A percentile compares a stretch with the other conserved stretches of the same genome.
phyloP scores from a whole-genome alignment of 2,888 invertebrate genomes.

The Horisme vitalbata region DNA sequence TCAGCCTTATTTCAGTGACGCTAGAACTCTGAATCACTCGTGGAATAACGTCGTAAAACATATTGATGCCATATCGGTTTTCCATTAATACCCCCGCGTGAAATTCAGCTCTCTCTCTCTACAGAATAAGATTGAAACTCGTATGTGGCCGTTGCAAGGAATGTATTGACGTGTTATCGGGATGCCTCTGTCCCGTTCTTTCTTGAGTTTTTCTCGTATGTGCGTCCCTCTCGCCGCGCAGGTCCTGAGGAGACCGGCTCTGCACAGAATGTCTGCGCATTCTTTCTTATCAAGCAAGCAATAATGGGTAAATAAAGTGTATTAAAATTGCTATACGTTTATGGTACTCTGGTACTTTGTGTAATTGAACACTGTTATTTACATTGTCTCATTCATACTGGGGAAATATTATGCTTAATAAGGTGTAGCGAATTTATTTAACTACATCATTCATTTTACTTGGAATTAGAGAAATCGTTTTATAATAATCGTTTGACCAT shows the following conservation, averaged over 20 bases:
- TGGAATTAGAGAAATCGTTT: constrained; percentile 14
- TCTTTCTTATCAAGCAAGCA: constrained; percentile 70
- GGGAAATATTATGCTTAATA: constrained; percentile 26
- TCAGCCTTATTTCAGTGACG: constrained; percentile 48
- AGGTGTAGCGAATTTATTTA: constrained; percentile 18
- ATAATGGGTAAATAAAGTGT: constrained; percentile 61
- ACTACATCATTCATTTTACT: constrained; percentile 16
- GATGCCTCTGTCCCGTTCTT: constrained; percentile 69
- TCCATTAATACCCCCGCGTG: constrained; percentile 63
- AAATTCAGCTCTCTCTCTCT: constrained; percentile 49
- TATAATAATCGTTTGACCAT: constrained; percentile 10
- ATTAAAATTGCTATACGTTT: constrained; percentile 52
- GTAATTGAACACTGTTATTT: constrained; percentile 43
- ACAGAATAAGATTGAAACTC: constrained; percentile 46
- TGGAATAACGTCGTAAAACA: constrained; percentile 61
- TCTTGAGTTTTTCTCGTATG: constrained; percentile 59
- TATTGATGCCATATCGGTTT: constrained; percentile 83
- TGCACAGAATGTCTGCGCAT: constrained; percentile 71
- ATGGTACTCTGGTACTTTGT: constrained; percentile 55
- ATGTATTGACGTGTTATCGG: constrained; percentile 83
- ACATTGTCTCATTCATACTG: constrained; percentile 31
- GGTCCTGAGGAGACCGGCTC: constrained; percentile 68
- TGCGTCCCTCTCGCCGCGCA: constrained; percentile 73
- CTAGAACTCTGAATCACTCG: constrained; percentile 52
- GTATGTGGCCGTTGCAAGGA: constrained; percentile 60